These are phyloP conservation scores for Pachymerium ferrugineum DNA, from an alignment of 2,888 invertebrate genomes.

Conservation along the genomic window DNA sequence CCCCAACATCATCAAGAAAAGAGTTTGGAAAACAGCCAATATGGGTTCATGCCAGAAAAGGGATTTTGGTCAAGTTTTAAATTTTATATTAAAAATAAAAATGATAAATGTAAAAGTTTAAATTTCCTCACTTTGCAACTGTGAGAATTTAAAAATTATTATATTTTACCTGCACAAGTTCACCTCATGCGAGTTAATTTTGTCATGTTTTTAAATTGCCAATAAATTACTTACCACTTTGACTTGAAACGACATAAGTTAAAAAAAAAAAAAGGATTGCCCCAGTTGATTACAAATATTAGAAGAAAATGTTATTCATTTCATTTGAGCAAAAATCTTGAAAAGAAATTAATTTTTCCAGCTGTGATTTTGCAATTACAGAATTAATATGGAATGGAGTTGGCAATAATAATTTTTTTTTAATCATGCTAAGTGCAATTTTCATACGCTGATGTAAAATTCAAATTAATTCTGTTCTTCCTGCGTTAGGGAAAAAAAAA, in stretches of 20 bases:
- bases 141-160: too few relatives aligned
- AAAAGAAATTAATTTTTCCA: too few relatives aligned
- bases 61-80: not conserved
- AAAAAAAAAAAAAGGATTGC: too few relatives aligned
- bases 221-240: too few relatives aligned
- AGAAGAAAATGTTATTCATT: too few relatives aligned
- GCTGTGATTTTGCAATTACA: not conserved
- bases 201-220: too few relatives aligned
- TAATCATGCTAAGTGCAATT: not conserved
- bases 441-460: not conserved
- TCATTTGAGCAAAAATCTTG: too few relatives aligned
- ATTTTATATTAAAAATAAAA: not conserved
- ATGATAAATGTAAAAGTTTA: not conserved
- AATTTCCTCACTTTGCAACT: too few relatives aligned
- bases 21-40: not conserved
- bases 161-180: too few relatives aligned
- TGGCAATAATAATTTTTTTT: not conserved
- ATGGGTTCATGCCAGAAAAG: not conserved
- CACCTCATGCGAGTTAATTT: too few relatives aligned
- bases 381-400: not conserved
- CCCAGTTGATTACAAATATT: too few relatives aligned
- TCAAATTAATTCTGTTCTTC: not conserved
- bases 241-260: too few relatives aligned
- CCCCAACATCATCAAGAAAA: conserved; percentile 13
- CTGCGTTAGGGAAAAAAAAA: not conserved